phyloP scores from a whole-genome alignment of 2,888 invertebrate genomes.

The Apomyelois bistriatella region DNA sequence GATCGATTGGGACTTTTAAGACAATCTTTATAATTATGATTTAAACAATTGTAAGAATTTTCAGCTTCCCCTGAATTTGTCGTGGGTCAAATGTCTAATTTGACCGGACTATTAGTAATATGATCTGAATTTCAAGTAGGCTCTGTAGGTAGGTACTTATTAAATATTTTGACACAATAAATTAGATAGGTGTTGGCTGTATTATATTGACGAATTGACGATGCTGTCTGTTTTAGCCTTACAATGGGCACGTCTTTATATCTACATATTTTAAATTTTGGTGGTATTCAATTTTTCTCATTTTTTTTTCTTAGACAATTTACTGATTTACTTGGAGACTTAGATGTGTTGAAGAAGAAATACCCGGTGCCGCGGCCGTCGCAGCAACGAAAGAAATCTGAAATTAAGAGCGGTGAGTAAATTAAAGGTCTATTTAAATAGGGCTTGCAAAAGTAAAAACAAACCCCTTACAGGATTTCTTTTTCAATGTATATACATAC shows the following conservation, averaged over 20 bases:
- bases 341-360: conserved; percentile 81
- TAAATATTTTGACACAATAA: not conserved
- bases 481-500: too few species aligned
- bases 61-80: too few species aligned
- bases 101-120: too few species aligned
- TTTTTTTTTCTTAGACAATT: conserved; percentile 80
- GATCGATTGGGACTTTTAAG: too few species aligned
- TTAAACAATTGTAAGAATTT: too few species aligned
- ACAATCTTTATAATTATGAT: too few species aligned
- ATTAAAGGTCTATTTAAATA: not conserved
- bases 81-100: too few species aligned
- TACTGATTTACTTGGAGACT: conserved; percentile 89
- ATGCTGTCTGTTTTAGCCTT: not conserved
- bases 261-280: conserved; percentile 1
- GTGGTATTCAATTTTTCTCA: not conserved
- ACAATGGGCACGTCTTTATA: not conserved
- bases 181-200: not conserved
- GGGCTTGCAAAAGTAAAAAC: not conserved
- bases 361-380: conserved; percentile 57
- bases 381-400: conserved; percentile 55
- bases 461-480: too few species aligned
- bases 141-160: not conserved
- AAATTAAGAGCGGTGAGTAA: conserved; percentile 60
- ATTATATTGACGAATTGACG: not conserved
- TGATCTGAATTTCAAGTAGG: not conserved